Base-by-base conservation (phyloP, 1,140 invertebrate species). In the Apis cerana region DNA sequence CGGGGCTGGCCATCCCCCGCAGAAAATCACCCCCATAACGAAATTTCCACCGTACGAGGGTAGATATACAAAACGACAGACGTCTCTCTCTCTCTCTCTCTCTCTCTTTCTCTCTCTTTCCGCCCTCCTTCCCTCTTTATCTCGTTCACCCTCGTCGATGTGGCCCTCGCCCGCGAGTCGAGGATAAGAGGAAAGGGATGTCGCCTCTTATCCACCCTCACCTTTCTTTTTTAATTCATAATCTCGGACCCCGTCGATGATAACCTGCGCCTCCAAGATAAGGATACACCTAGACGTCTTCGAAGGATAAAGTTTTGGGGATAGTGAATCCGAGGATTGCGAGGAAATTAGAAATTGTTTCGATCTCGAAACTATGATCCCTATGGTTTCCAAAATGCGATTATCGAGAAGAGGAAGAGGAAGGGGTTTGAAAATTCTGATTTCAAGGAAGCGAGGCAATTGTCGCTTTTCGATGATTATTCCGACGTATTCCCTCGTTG, bases 1-100 rank as follows among this genome's bases (percentile, higher is more conserved):
- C 77, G 87, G 89, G 90, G 89, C 85, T 89, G 89, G 89, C 91
- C 85, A 90, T 89, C 91, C 89, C 91, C 89, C 90, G 89, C 83
- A 81, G 87, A 89, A 89, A 88, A 89, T 89, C 88, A 89, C 88
- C 88, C 87, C 88, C 88, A 87, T 89, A 86, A 85, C 88, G 77
- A 89, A 89, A 89, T 89, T 89, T 89, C 85, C 75, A 87, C 83
- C 85, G 85, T 87, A 87, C 88, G 85, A 89, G 88, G 88, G 88
- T 87, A 89, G 88, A 89, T 89, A 88, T 87, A 89, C 88, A 89
- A 89, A 88, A 86, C 88, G 87, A 89, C 87, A 89, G 87, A 89
- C 87, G 84, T 75, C 80, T 68, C 72, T 84, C 82, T 85, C 80
- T 77, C 43, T 82, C 75, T 71, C 52, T 75, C 58, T 67, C 50